Base-by-base conservation (phyloP, 2,888 invertebrate genomes). In the Molanna angustata region DNA sequence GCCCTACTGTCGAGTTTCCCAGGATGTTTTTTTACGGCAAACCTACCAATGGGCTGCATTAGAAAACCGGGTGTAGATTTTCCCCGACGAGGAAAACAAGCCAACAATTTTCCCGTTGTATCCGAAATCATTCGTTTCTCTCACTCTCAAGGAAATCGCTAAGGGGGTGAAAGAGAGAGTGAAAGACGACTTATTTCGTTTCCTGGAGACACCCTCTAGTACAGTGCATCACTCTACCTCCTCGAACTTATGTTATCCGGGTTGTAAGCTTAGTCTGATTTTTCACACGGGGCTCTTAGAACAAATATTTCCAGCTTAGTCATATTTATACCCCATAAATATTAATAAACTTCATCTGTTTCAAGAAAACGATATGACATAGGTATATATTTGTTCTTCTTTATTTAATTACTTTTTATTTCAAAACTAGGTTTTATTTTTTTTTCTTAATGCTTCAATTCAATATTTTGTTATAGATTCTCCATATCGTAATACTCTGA, bases 401-500 rank as follows among this genome's bases (percentile, higher is more conserved):
- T n/a, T n/a, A n/a, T n/a, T n/a, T n/a, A n/a, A n/a, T n/a, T n/a
- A n/a, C n/a, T n/a, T n/a, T n/a, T n/a, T n/a, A n/a, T n/a, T n/a
- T n/a, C n/a, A n/a, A n/a, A n/a, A n/a, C n/a, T n/a, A n/a, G n/a
- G n/a, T n/a, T n/a, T n/a, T n/a, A n/a, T n/a, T n/a, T n/a, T n/a
- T n/a, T n/a, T n/a, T n/a, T n/a, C n/a, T n/a, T n/a, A n/a, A n/a
- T n/a, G n/a, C n/a, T n/a, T n/a, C n/a, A n/a, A n/a, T n/a, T n/a
- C n/a, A n/a, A n/a, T 41, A 16, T 14, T 20, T 31, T 14, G 4
- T 53, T 56, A 33, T 66, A 85, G 86, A 80, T 62, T 87, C 89
- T 0, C 76, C 80, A 49, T 92, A 87, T 68, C 80, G 90, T 31
- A 86, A 89, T 65, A 78, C 80, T 19, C 74, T 94, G 50, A 92